Conservation (phyloP, 2,797 vertebrate genomes). For the Pristis pectinata region DNA sequence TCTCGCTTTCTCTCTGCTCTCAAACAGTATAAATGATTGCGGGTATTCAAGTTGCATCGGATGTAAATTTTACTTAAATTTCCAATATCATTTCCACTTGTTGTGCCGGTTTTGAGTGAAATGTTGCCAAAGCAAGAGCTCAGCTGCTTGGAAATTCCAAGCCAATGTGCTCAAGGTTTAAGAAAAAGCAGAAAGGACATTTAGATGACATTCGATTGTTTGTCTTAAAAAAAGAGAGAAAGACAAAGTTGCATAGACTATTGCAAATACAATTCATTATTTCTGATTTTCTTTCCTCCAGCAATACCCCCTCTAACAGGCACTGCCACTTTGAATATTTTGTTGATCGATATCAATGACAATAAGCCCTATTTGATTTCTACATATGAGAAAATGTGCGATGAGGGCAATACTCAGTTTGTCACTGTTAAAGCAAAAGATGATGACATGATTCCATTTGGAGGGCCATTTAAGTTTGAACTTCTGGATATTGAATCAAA, state of each 20-base stretch:
- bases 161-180: background rate
- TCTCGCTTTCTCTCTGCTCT: too few species aligned
- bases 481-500: slow-evolving; percentile 22
- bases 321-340: background rate
- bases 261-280: background rate
- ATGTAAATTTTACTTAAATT: too few species aligned
- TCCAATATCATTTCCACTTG: too few species aligned
- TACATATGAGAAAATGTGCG: background rate
- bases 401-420: background rate
- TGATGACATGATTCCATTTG: background rate
- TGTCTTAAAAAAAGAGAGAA: too few species aligned
- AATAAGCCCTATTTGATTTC: background rate
- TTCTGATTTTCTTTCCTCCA: background rate
- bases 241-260: background rate
- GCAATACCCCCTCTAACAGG: background rate
- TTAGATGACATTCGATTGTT: background rate
- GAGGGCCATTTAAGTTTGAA: slow-evolving; percentile 12
- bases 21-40: too few species aligned
- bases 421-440: background rate
- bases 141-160: background rate
- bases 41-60: too few species aligned
- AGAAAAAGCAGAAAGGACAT: background rate
- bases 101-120: too few species aligned
- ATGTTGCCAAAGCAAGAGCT: too few species aligned
- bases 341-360: background rate